Conservation (phyloP, 2,888 invertebrate species). For the Cryptus viduatorius region DNA sequence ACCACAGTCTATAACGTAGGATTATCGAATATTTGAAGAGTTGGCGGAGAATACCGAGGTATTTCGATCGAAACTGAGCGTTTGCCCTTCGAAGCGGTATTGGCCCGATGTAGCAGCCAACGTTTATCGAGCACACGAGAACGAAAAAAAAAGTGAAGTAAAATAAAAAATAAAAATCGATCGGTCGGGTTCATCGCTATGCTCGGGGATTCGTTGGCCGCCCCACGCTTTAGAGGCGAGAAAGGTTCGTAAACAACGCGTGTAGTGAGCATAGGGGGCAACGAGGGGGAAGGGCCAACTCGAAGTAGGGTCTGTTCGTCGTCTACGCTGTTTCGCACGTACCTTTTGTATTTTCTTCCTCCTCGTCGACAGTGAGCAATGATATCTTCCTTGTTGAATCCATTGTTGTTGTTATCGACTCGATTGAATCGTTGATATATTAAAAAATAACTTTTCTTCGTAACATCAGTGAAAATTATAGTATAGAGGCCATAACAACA, state of each 20-base stretch:
- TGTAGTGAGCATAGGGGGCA: neutral
- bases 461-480: neutral
- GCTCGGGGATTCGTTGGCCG: neutral
- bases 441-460: conserved; percentile 6
- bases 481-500: conserved; percentile 31
- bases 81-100: neutral
- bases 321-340: neutral
- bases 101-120: neutral
- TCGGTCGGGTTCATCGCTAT: neutral
- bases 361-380: conserved; percentile 4
- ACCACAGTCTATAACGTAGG: neutral
- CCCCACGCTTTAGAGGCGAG: neutral
- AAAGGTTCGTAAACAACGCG: conserved; percentile 11
- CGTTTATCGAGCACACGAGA: neutral
- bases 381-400: conserved; percentile 33
- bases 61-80: neutral
- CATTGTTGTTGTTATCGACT: conserved; percentile 36
- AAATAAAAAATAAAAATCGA: conserved; percentile 50
- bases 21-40: conserved; percentile 34
- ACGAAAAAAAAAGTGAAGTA: neutral
- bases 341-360: conserved; percentile 54
- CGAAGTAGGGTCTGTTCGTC: neutral
- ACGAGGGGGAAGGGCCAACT: neutral
- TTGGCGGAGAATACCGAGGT: neutral
- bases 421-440: neutral